A percentile compares a stretch with the other conserved stretches of the same genome.
Conservation (phyloP, 2,797 vertebrate species). For the Melanogrammus aeglefinus region DNA sequence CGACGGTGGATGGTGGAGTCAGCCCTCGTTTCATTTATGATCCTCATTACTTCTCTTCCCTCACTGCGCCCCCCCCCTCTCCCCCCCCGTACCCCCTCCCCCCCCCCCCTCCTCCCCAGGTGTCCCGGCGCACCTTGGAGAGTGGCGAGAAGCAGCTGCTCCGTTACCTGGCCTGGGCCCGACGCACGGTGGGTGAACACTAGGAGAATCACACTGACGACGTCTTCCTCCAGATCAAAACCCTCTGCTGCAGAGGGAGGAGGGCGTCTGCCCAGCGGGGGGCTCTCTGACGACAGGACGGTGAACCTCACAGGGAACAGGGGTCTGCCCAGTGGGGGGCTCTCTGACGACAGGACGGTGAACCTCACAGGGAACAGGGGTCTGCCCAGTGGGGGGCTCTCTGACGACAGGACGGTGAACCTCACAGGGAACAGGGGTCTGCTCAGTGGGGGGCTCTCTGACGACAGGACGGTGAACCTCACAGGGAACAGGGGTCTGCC, state of each 20-base stretch:
- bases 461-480: no score
- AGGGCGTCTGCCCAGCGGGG: no score
- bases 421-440: no score
- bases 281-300: background rate
- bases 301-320: no score
- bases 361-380: no score
- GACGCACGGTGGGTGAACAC: slow-evolving; percentile 22
- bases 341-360: no score
- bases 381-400: no score
- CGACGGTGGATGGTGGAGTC: background rate
- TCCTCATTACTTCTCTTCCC: background rate
- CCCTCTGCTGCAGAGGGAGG: background rate
- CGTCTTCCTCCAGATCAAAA: no score
- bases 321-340: no score
- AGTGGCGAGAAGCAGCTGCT: background rate
- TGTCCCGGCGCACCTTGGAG: slow-evolving; percentile 18
- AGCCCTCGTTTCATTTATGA: background rate
- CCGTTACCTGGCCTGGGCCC: slow-evolving; percentile 28
- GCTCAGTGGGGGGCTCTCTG: no score
- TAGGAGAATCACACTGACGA: background rate
- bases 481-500: no score
- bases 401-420: no score
- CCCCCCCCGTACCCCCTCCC: background rate
- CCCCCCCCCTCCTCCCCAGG: slow-evolving; percentile 9
- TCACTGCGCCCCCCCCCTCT: background rate